Evolutionary conservation across 2,113 vertebrate genomes (phyloP).

Genomic region (Sisor rabdophorus): DNA sequence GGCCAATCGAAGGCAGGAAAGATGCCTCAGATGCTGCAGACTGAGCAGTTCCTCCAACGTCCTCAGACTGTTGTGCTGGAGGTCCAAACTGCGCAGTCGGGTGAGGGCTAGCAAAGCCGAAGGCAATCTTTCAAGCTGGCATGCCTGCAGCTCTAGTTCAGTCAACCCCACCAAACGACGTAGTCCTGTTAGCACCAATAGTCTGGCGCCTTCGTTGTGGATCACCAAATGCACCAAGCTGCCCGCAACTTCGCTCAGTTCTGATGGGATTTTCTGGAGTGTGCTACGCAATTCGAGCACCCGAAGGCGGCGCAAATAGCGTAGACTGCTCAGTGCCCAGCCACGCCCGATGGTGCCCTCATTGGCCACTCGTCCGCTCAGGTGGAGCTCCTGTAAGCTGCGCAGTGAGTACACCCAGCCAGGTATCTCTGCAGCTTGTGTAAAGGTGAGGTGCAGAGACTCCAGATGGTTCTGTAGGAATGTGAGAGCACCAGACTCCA

Average conservation of each 20-base stretch:
- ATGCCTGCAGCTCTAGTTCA: slow-evolving; percentile 68
- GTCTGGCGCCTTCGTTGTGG: slow-evolving; percentile 66
- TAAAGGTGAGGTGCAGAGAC: slow-evolving; percentile 68
- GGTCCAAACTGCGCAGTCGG: slow-evolving; percentile 63
- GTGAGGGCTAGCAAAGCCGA: slow-evolving; percentile 60
- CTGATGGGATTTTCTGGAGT: slow-evolving; percentile 64
- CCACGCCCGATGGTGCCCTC: slow-evolving; percentile 63
- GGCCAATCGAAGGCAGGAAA: slow-evolving; percentile 66
- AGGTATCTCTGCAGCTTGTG: slow-evolving; percentile 66
- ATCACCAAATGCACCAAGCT: slow-evolving; percentile 65
- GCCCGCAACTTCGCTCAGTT: slow-evolving; percentile 64
- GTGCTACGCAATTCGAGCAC: slow-evolving; percentile 60
- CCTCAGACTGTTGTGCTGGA: slow-evolving; percentile 66
- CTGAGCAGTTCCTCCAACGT: slow-evolving; percentile 68
- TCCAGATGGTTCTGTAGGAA: slow-evolving; percentile 67
- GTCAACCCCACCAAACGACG: slow-evolving; percentile 60
- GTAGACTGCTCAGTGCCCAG: slow-evolving; percentile 66
- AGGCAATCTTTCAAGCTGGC: slow-evolving; percentile 71
- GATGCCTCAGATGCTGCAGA: slow-evolving; percentile 65
- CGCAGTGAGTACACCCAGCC: slow-evolving; percentile 68
- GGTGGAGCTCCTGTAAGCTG: slow-evolving; percentile 67
- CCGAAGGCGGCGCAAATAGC: slow-evolving; percentile 64
- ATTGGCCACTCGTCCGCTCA: slow-evolving; percentile 62
- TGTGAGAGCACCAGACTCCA: slow-evolving; percentile 63
- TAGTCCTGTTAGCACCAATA: slow-evolving; percentile 64